Evolutionary conservation across 2,888 invertebrate species (phyloP), one percentile per base, ranked within the genome.

Genomic region (Drosophila diplacantha): DNA sequence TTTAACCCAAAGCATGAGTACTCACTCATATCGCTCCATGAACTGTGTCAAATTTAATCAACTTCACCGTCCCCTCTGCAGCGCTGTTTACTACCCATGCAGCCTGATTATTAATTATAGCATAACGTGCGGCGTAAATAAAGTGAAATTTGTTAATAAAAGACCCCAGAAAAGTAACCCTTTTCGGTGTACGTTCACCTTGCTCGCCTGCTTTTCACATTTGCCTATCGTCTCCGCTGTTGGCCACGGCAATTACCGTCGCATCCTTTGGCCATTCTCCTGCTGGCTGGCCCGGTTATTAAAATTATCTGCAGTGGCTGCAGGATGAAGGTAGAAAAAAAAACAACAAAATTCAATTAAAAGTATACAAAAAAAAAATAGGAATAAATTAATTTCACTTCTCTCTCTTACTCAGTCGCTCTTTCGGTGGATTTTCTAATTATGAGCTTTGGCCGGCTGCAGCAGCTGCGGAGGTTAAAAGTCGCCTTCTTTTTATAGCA

Each of bases 131-230:
- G 72, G 75, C 77, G 75, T 75, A 75, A 80, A 80, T 82, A 74
- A 80, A 82, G 80, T 24, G 60, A 77, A 75, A 81, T 79, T 81
- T 80, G 82, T 77, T 76, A 77, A 82, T 77, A 82, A 75, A 71
- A 80, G 68, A 41, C 62, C 67, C 61, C 60, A 61, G 56, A 66
- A 58, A 60, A 65, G 43, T 50, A 51, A 77, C 80, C 74, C 75
- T 76, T 79, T 74, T 75, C n/a, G 41, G 41, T 5, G 5, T 35
- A 5, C 8, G 31, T 22, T 35, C 62, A 71, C 78, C 76, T 76
- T 67, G 44, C 73, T 66, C 62, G 31, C 29, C 55, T 44, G 65
- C 37, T 41, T 50, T 35, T 39, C 54, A 38, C 50, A 63, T 64
- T 57, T 64, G 53, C 68, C 67, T 67, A 67, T 67, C 68, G 41